These are phyloP conservation scores for Halocaridina rubra DNA, from an alignment of 2,888 invertebrate genomes.

Conservation along the genomic window DNA sequence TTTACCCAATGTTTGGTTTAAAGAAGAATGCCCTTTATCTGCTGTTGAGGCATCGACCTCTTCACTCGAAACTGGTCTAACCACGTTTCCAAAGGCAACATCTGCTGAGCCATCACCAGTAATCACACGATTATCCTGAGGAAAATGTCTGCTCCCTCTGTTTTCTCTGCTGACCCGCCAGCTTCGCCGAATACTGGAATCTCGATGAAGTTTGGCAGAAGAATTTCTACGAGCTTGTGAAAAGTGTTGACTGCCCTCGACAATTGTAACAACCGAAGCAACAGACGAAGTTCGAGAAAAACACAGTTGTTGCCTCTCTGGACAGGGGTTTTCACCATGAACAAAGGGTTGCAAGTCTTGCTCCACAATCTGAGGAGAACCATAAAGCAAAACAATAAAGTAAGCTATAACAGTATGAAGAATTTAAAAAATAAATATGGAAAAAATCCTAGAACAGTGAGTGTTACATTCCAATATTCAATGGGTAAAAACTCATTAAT, in stretches of 20 bases:
- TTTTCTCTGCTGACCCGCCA: conserved; percentile 19
- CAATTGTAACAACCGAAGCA: conserved; percentile 31
- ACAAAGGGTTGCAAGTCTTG: neutral
- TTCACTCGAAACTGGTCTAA: neutral
- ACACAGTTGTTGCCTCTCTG: neutral
- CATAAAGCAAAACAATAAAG: neutral
- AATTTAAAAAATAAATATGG: too few species aligned
- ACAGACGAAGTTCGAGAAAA: conserved; percentile 36
- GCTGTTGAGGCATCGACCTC: neutral
- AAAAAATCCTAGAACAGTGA: too few species aligned
- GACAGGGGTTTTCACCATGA: neutral
- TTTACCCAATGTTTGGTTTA: too few species aligned
- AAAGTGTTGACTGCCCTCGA: conserved; percentile 12
- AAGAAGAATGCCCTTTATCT: neutral
- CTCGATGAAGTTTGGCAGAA: conserved; percentile 17
- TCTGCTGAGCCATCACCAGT: neutral
- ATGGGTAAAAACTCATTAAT: too few species aligned
- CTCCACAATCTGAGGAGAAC: conserved; percentile 15
- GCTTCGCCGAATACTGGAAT: conserved; percentile 31
- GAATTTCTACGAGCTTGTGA: conserved; percentile 3
- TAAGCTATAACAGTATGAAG: too few species aligned
- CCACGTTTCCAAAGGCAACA: neutral
- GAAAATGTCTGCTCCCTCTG: neutral
- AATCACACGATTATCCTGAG: neutral
- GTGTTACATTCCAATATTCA: too few species aligned